Conservation (phyloP, 2,888 invertebrate species). For the Aphrophora alni region DNA sequence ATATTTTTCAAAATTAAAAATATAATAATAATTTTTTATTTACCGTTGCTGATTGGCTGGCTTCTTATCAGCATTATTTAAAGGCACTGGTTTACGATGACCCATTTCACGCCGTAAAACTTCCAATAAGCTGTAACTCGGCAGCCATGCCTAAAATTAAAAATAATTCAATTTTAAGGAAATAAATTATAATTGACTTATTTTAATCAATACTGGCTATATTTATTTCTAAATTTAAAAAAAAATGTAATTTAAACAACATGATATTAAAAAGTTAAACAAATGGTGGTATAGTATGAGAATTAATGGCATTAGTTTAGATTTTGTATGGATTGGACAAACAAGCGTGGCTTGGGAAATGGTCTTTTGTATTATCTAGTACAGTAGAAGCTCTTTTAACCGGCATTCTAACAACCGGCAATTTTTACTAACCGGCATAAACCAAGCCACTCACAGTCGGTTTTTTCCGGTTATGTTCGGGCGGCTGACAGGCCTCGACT, state of each 20-base stretch:
- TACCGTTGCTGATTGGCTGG: background rate
- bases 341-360: too few species aligned
- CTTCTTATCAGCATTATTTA: constrained; percentile 52
- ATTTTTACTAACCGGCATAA: too few species aligned
- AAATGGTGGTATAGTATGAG: too few species aligned
- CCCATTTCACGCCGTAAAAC: constrained; percentile 80
- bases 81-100: constrained; percentile 75
- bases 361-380: too few species aligned
- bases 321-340: too few species aligned
- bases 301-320: too few species aligned
- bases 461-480: too few species aligned
- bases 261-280: background rate
- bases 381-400: too few species aligned
- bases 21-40: background rate
- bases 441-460: too few species aligned
- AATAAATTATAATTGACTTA: constrained; percentile 32
- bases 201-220: too few species aligned
- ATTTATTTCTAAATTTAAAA: background rate
- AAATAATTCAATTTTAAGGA: background rate
- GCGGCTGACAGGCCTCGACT: too few species aligned
- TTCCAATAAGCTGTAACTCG: constrained; percentile 83
- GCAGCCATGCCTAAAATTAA: constrained; percentile 79
- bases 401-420: too few species aligned
- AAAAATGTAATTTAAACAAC: background rate
- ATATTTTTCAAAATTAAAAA: background rate